Evolutionary conservation across 1,140 invertebrate genomes (phyloP).

Genomic region (Frieseomelitta varia): DNA sequence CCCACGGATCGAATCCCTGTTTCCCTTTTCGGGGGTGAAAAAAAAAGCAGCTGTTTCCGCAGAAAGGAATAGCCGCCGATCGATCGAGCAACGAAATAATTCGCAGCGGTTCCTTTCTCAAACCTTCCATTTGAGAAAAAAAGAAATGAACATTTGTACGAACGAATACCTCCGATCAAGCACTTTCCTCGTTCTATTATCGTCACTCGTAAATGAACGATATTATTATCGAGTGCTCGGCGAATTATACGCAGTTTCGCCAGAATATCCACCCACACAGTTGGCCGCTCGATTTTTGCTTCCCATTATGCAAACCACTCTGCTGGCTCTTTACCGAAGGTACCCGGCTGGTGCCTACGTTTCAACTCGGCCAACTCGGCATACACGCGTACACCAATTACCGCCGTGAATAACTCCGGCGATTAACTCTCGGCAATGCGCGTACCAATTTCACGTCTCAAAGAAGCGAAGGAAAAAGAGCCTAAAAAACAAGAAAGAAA

Average conservation of each 20-base stretch:
- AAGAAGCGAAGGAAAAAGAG: background rate
- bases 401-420: background rate
- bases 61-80: background rate
- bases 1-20: background rate
- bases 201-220: background rate
- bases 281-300: constrained; percentile 2
- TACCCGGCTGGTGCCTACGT: background rate
- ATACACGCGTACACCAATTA: background rate
- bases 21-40: background rate
- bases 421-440: background rate
- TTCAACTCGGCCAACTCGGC: background rate
- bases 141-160: background rate
- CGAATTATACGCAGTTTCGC: constrained; percentile 3
- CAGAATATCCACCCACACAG: background rate
- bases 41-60: background rate
- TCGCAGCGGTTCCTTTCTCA: background rate
- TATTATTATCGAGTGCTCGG: constrained; percentile 13
- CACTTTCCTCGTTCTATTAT: background rate
- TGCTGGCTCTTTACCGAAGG: background rate
- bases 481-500: background rate
- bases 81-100: background rate
- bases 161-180: background rate
- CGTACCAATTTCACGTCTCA: constrained; percentile 10
- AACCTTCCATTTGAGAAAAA: background rate
- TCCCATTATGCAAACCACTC: constrained; percentile 1